Percentiles rank a stretch among this genome's conserved stretches.
Evolutionary conservation across 2,113 vertebrate species (phyloP).

Genomic region (Pseudorasbora parva): DNA sequence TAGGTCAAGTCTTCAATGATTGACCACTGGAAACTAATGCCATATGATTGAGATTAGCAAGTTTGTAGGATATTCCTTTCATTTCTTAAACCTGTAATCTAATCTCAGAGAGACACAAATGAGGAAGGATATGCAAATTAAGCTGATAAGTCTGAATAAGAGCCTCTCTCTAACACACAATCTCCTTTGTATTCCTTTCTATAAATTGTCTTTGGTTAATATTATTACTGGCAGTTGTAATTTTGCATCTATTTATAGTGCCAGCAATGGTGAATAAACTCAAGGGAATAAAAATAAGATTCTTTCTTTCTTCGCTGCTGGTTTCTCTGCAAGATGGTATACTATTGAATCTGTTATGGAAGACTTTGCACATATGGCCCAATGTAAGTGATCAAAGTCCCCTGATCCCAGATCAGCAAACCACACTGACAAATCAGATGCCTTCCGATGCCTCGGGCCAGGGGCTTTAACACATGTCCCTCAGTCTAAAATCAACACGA

Average conservation of each 20-base stretch:
- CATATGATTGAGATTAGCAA: not conserved
- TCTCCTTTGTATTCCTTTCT: not conserved
- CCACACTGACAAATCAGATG: not conserved
- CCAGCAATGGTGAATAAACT: not conserved
- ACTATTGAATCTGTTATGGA: constrained; percentile 11
- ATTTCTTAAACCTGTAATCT: constrained; percentile 22
- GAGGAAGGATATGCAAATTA: constrained; percentile 21
- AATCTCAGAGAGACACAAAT: constrained; percentile 36
- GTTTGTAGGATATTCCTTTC: not conserved
- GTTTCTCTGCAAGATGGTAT: not conserved
- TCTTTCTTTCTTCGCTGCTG: not conserved
- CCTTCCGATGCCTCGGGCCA: not conserved
- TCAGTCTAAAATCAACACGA: not conserved
- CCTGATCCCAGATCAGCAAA: not conserved
- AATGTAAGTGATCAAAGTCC: not conserved
- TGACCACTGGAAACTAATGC: not conserved
- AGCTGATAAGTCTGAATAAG: not conserved
- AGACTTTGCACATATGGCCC: not conserved
- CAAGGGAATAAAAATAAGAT: not conserved
- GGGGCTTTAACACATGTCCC: not conserved
- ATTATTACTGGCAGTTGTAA: not conserved
- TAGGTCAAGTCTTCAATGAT: not conserved
- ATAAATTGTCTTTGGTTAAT: not conserved
- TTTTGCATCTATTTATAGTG: not conserved
- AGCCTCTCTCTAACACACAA: not conserved